Base-by-base conservation (phyloP, 2,113 vertebrate species). In the Gadus chalcogrammus region DNA sequence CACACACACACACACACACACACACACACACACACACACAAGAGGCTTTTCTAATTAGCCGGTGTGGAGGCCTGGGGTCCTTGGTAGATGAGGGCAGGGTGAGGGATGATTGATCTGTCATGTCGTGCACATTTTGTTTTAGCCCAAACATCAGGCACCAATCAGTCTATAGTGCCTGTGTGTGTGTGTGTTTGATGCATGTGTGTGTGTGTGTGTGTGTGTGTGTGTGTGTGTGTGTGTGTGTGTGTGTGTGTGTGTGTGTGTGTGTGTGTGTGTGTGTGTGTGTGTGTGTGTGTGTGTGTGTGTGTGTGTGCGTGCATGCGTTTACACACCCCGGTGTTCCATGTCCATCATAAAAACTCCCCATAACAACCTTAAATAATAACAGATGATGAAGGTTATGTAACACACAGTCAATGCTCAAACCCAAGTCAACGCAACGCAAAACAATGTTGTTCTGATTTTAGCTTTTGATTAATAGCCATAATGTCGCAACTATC, bases 1-100 rank as follows among this genome's bases (percentile, higher is more conserved):
- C 75, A 73, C 79, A 67, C 24, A 38, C 42, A 69, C 74, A 61
- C 38, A 65, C 67, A 22, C 53, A 4, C 17, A 55, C 52, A 48
- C 65, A 67, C 48, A 55, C 55, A 58, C 53, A 65, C 35, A 17
- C 48, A 61, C 42, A 53, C 42, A 55, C 64, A 53, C n/a, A 64
- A 38, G 31, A 58, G 70, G 48, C 66, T 72, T 85, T 86, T 83
- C 79, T 87, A 86, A 89, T 87, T 86, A 86, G 42, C 42, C 42
- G 11, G 85, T 71, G 62, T 69, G 4, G 65, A 82, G 70, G 31
- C 71, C 11, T 55, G 61, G 71, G 15, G 75, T 56, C 69, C 65
- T 42, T 72, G 48, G 60, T 75, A 74, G 70, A 70, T 53, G 12
- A 60, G 61, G 60, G 68, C 73, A 9, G 63, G 75, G 79, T 82